These are phyloP conservation scores for Zhuqinia jingwanae DNA, from an alignment of 2,888 invertebrate species.

Conservation along the genomic window DNA sequence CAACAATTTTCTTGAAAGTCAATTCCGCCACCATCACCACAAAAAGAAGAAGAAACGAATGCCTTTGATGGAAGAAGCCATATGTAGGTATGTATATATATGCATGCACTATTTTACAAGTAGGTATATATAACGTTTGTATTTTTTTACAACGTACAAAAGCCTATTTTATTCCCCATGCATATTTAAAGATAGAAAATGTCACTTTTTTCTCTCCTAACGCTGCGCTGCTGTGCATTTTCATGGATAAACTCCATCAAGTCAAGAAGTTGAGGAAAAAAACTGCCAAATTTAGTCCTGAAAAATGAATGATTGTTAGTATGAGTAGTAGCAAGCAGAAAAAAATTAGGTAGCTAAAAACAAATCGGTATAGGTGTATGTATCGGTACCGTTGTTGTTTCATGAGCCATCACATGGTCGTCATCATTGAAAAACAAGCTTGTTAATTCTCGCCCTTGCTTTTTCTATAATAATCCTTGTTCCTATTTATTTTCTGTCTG, in stretches of 20 bases:
- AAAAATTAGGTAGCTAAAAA: neutral
- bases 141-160: neutral
- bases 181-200: conserved; percentile 24
- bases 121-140: no score
- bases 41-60: neutral
- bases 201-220: conserved; percentile 11
- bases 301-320: conserved; percentile 39
- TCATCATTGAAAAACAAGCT: conserved; percentile 37
- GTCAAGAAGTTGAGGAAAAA: neutral
- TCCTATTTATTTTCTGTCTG: conserved; percentile 35
- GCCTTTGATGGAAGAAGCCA: neutral
- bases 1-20: conserved; percentile 33
- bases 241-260: conserved; percentile 1
- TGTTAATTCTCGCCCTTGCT: conserved; percentile 37
- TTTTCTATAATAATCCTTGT: neutral
- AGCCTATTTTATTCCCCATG: neutral
- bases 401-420: conserved; percentile 18
- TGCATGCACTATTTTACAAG: no score
- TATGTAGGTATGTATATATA: no score
- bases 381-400: neutral
- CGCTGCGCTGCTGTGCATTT: neutral
- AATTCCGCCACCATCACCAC: neutral
- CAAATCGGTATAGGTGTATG: no score
- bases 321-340: neutral
- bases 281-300: neutral